Base-by-base conservation (phyloP, 2,797 vertebrate genomes). In the Chiloscyllium punctatum region DNA sequence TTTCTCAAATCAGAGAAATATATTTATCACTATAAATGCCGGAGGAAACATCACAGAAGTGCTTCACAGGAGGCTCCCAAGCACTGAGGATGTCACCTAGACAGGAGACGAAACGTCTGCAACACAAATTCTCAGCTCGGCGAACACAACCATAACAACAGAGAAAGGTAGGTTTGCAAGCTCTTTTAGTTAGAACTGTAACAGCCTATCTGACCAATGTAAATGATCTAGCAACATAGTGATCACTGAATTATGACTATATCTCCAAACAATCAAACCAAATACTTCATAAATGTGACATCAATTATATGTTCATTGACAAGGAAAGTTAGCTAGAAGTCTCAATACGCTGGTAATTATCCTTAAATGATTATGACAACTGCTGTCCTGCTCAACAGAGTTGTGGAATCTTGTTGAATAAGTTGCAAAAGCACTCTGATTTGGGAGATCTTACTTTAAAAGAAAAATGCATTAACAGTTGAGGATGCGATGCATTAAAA, bases 401-500 rank as follows among this genome's bases (percentile, higher is more conserved):
- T 21, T n/a, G 18, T 48, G 15, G 48, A 51, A n/a, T 74, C n/a
- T 0, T 53, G 13, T 77, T 77, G 42, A 53, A 74, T 74, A 77
- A 53, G 42, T 6, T 72, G 16, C 11, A 66, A 92, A 68, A 23
- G 33, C 7, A 21, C 5, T 3, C 42, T 92, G 82, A 84, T 42
- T 48, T 23, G 30, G 16, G 90, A 18, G 33, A 9, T n/a, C 66
- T 13, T 37, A 8, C n/a, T 37, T 18, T 42, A 0, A 27, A 48
- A n/a, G 33, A 4, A 74, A 57, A 95, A 77, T 11, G 8, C 42
- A 53, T 95, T 53, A 77, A 74, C 0, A 95, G 72, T 69, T 96
- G 95, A 66, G 37, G 95, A 1, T n/a, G 92, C 9, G 84, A 96
- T 96, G 96, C 51, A 96, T 9, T 1, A 95, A 95, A 11, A 23